Percentiles rank a stretch among this genome's conserved stretches.
phyloP scores from a whole-genome alignment of 1,140 invertebrate species.

The Matsumurasca onukii region DNA sequence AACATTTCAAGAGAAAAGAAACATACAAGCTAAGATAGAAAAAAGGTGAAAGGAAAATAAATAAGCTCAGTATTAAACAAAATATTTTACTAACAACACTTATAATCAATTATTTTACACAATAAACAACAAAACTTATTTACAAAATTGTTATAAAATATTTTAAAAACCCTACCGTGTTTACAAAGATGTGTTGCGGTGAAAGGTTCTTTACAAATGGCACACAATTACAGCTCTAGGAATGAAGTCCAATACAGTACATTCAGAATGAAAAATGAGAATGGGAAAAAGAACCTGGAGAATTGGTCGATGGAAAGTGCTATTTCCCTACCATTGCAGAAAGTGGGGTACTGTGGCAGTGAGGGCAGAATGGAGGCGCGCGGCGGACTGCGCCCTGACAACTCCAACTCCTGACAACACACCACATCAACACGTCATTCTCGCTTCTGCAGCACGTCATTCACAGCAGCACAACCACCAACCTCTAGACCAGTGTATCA shows the following conservation, averaged over 20 bases:
- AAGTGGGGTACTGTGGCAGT: constrained; percentile 75
- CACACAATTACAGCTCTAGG: constrained; percentile 47
- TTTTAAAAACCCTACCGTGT: background rate
- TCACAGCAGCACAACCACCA: too few species aligned
- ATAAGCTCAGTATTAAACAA: too few species aligned
- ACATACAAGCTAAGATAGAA: too few species aligned
- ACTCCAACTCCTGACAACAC: constrained; percentile 48
- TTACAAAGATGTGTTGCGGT: constrained; percentile 15
- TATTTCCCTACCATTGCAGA: constrained; percentile 79
- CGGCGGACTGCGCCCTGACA: constrained; percentile 50
- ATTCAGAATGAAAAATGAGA: constrained; percentile 85
- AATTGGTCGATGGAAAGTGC: constrained; percentile 84
- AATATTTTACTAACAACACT: constrained; percentile 16
- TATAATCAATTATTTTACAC: constrained; percentile 3
- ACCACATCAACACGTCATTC: too few species aligned
- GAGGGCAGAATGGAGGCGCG: constrained; percentile 38
- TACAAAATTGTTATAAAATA: constrained; percentile 1
- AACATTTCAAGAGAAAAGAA: too few species aligned
- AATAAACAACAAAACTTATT: background rate
- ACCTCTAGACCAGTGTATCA: too few species aligned
- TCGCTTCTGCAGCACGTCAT: too few species aligned
- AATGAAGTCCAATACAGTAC: constrained; percentile 88
- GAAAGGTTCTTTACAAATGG: background rate
- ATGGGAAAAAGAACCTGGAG: constrained; percentile 84
- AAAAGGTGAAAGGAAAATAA: too few species aligned